Base-by-base conservation (phyloP, 2,797 vertebrate species). In the Sebastes steindachneri region DNA sequence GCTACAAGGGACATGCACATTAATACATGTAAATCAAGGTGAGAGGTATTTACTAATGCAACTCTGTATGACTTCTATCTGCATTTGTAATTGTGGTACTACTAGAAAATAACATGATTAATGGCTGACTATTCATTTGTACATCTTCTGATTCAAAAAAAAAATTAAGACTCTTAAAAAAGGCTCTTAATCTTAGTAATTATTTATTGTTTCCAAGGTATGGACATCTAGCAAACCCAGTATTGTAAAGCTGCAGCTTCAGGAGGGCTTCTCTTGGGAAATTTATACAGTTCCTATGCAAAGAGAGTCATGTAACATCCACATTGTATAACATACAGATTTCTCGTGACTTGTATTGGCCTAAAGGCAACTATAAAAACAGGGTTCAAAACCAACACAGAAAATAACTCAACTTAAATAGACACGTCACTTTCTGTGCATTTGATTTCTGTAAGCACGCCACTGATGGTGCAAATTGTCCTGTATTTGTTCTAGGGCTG, bases 1-100 rank as follows among this genome's bases (percentile, higher is more conserved):
- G 90, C 70, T 91, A 35, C 2, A 64, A 53, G 23, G 23, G 17
- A 89, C 5, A 75, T 58, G 14, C 23, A 71, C 21, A 31, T 41
- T 15, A 29, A 73, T 3, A 21, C 26, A 29, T 59, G 28, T 15
- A 59, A 21, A 53, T 15, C 19, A 25, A 54, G 63, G 23, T 70
- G 48, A 53, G 26, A 23, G 7, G 55, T 9, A 37, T 23, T 5
- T 45, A 41, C 6, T 14, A 64, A 37, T 59, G 9, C 3, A 12
- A 68, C 15, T 7, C 29, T 26, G 7, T 23, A 14, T 62, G 9
- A 75, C 28, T 9, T 19, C 1, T n/a, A 4, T 64, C 35, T 37
- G 35, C 35, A 37, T 37, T 37, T 37, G 35, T 37, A 35, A 63
- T 64, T 31, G 9, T 59, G 7, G 17, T 29, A 23, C 9, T 14